phyloP scores from a whole-genome alignment of 1,140 invertebrate species.

The Anastrepha ludens region DNA sequence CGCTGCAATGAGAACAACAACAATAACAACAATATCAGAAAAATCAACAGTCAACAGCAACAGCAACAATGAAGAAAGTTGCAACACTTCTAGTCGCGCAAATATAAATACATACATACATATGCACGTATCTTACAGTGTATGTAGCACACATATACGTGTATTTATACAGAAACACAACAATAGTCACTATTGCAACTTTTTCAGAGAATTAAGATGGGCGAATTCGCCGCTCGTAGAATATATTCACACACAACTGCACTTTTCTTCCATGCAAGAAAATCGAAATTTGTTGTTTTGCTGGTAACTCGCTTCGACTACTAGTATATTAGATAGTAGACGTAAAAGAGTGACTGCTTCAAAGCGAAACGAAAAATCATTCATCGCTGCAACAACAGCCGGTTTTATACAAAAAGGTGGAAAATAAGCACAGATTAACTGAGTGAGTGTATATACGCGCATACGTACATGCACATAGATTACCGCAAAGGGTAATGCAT shows the following conservation, averaged over 20 bases:
- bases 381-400: neutral
- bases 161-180: neutral
- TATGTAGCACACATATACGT: neutral
- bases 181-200: neutral
- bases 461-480: neutral
- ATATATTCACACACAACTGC: neutral
- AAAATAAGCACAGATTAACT: neutral
- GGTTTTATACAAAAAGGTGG: neutral
- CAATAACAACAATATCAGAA: conserved; percentile 28
- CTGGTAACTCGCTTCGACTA: neutral
- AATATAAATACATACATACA: neutral
- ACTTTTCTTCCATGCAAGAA: neutral
- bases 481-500: too few species aligned
- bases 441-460: neutral
- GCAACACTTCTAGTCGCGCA: conserved; percentile 43
- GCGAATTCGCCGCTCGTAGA: neutral
- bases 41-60: conserved; percentile 36
- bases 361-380: conserved; percentile 1
- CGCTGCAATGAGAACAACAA: conserved; percentile 53
- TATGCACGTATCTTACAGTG: neutral
- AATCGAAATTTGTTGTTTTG: conserved; percentile 6
- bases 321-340: neutral
- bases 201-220: neutral
- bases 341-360: neutral
- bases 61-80: conserved; percentile 52